phyloP scores from a whole-genome alignment of 2,888 invertebrate genomes.

The Andrena flavipes region DNA sequence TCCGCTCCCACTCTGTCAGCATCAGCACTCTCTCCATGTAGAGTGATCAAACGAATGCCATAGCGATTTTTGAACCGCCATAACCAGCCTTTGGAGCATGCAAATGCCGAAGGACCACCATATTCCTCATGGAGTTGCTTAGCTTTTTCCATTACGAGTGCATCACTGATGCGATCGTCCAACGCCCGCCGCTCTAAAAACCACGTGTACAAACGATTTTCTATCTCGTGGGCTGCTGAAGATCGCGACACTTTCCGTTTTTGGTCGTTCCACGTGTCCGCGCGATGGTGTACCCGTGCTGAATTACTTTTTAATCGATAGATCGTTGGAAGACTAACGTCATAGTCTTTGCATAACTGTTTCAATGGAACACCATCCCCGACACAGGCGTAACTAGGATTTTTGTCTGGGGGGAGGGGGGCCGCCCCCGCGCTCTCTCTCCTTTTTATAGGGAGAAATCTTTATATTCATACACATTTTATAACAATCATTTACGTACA shows the following conservation, averaged over 20 bases:
- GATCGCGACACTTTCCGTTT: neutral
- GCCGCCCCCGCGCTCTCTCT: too few species aligned
- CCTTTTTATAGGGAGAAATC: too few species aligned
- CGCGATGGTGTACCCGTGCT: neutral
- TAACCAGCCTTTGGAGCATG: neutral
- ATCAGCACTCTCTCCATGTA: neutral
- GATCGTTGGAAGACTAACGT: neutral
- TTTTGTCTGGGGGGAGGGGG: too few species aligned
- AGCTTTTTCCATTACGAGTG: neutral
- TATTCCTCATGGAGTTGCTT: neutral
- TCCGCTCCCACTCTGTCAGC: neutral
- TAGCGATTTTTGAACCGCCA: neutral
- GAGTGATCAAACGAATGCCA: neutral
- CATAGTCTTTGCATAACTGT: neutral
- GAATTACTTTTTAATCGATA: neutral
- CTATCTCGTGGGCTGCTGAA: neutral
- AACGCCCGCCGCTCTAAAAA: neutral
- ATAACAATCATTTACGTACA: too few species aligned
- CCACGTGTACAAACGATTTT: constrained; percentile 14
- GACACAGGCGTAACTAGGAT: too few species aligned
- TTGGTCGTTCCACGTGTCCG: neutral
- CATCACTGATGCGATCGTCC: neutral
- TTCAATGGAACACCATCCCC: neutral
- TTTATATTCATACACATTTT: too few species aligned
- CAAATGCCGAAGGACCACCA: neutral